Evolutionary conservation across 2,888 invertebrate genomes (phyloP).

Genomic region (Ophioninae sp.): DNA sequence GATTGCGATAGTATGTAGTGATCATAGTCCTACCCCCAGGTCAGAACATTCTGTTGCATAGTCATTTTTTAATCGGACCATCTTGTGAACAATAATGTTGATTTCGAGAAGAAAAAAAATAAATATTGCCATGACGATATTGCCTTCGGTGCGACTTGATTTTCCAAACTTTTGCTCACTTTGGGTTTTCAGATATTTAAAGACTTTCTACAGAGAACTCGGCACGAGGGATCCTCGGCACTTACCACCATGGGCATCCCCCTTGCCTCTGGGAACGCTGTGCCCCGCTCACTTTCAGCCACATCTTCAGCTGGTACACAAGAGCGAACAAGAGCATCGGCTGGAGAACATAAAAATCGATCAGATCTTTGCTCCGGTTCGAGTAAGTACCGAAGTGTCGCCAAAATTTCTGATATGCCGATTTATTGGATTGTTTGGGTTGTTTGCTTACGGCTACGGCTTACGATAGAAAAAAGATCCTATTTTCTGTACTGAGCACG

Average conservation of each 20-base stretch:
- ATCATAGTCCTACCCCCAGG: too few species aligned
- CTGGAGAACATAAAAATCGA: slow-evolving; percentile 80
- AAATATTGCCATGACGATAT: neutral
- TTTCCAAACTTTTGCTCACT: neutral
- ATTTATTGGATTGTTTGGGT: neutral
- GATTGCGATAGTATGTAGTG: too few species aligned
- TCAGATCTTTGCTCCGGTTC: slow-evolving; percentile 82
- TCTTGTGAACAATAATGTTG: neutral
- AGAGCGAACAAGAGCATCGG: slow-evolving; percentile 77
- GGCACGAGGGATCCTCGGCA: slow-evolving; percentile 81
- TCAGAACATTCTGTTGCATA: too few species aligned
- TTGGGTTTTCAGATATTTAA: slow-evolving; percentile 78
- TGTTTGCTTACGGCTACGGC: neutral
- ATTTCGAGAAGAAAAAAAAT: neutral
- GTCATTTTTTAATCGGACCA: neutral
- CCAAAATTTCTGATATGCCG: slow-evolving; percentile 42
- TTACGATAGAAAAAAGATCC: neutral
- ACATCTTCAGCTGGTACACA: slow-evolving; percentile 80
- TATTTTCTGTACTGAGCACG: neutral
- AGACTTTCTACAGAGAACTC: slow-evolving; percentile 82
- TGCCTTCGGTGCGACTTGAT: neutral
- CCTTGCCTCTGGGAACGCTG: slow-evolving; percentile 81
- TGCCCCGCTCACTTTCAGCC: slow-evolving; percentile 83
- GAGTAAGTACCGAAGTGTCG: slow-evolving; percentile 76
- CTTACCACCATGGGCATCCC: slow-evolving; percentile 82